Evolutionary conservation across 2,888 invertebrate species (phyloP), one percentile per base, ranked within the genome.

Genomic region (Cistogaster globosa): DNA sequence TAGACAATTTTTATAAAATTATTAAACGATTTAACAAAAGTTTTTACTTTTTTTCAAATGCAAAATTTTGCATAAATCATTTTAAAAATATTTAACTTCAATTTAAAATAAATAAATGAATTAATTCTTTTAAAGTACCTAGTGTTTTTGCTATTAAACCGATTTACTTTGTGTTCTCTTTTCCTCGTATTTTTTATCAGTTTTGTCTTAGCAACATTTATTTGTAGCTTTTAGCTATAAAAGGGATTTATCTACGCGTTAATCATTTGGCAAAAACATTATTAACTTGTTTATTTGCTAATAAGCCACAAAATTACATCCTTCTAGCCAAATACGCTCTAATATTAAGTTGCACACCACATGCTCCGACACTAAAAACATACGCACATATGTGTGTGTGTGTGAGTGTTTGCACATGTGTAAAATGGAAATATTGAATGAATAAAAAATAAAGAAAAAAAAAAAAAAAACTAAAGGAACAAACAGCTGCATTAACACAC

Each of bases 221-320:
- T 45, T 71, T 53, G 26, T 62, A 22, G 72, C 77, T 77, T 45
- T 62, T 69, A 63, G 82, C 78, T 75, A 58, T 82, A 71, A 74
- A 85, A 85, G 85, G 85, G 85, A 71, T 82, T 78, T 82, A 85
- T 85, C 77, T 38, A 74, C 60, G 63, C 75, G 85, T 85, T 85
- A 79, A 79, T 82, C 85, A 85, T 82, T n/a, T 82, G 57, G 75
- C 85, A 75, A 85, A 74, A 71, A 71, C 74, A 85, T 85, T 84
- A 87, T 86, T 87, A 87, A 87, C 87, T 87, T 86, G 86, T 87
- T 87, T 87, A 87, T 86, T 86, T 86, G 86, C 80, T 87, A 87
- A 86, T 86, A 87, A 86, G 86, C 86, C 76, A 79, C 86, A 81
- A 87, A 86, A 83, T 86, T 87, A 86, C 63, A 85, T 85, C 75